These are phyloP conservation scores for Ernsta delagoae DNA, from an alignment of 2,888 invertebrate genomes.

Conservation along the genomic window DNA sequence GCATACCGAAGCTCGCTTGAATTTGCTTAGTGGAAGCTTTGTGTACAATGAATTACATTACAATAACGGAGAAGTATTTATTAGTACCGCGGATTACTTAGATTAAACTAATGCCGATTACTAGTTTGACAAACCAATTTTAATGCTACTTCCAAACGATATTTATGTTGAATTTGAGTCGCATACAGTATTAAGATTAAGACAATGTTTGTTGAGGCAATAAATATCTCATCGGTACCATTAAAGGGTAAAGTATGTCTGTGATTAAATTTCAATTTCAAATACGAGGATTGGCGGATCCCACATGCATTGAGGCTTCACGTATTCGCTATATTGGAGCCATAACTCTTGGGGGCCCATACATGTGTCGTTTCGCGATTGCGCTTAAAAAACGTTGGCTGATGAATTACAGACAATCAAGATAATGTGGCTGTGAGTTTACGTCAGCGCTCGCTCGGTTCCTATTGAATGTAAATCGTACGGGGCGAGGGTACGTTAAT, in stretches of 20 bases:
- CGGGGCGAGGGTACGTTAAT: constrained; percentile 48
- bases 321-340: constrained; percentile 28
- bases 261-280: constrained; percentile 31
- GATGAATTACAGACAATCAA: constrained; percentile 42
- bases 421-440: constrained; percentile 22
- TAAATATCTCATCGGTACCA: constrained; percentile 30
- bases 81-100: too few species aligned
- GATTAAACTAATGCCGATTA: too few species aligned
- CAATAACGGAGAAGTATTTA: too few species aligned
- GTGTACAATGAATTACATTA: not conserved
- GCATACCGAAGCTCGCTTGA: constrained; percentile 10
- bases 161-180: too few species aligned
- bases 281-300: constrained; percentile 13
- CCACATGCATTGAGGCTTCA: constrained; percentile 12
- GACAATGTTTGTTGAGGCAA: constrained; percentile 5
- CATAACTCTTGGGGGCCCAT: constrained; percentile 36
- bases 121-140: not conserved
- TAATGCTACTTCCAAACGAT: too few species aligned
- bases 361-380: constrained; percentile 36
- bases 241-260: constrained; percentile 27
- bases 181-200: constrained; percentile 21
- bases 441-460: constrained; percentile 20
- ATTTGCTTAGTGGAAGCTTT: not conserved
- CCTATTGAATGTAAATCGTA: constrained; percentile 45
- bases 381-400: constrained; percentile 30